phyloP scores from a whole-genome alignment of 1,140 invertebrate genomes.

The Brachionus sp. region DNA sequence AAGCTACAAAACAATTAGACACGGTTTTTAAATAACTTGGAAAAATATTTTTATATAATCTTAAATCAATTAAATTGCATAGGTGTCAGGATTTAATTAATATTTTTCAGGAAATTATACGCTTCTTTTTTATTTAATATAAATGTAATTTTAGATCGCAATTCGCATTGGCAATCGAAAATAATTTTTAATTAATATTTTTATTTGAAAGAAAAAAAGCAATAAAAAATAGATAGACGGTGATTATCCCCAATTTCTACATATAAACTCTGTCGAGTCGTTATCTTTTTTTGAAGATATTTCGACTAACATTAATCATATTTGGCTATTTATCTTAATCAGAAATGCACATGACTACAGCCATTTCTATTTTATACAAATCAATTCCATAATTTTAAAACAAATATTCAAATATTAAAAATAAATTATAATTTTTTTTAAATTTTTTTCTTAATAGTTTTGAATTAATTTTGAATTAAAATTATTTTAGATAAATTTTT shows the following conservation, averaged over 20 bases:
- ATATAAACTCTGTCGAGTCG: neutral
- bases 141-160: conserved; percentile 17
- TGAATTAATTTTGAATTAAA: neutral
- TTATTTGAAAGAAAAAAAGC: neutral
- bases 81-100: conserved; percentile 27
- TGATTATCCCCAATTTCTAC: neutral
- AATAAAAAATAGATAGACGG: neutral
- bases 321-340: neutral
- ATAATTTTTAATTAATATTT: neutral
- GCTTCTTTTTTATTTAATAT: neutral
- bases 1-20: neutral
- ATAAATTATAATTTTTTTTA: too few species aligned
- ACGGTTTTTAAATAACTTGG: neutral
- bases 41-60: conserved; percentile 33
- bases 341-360: too few species aligned
- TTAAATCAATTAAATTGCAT: neutral
- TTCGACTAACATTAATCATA: neutral
- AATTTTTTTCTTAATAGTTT: too few species aligned
- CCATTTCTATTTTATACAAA: neutral
- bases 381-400: neutral
- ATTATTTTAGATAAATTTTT: neutral
- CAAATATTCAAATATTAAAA: neutral
- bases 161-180: neutral
- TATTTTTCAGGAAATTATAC: conserved; percentile 10
- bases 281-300: neutral